A percentile compares a stretch with the other conserved stretches of the same genome.
phyloP scores from a whole-genome alignment of 2,113 vertebrate genomes.

The Eubucco bourcierii region DNA sequence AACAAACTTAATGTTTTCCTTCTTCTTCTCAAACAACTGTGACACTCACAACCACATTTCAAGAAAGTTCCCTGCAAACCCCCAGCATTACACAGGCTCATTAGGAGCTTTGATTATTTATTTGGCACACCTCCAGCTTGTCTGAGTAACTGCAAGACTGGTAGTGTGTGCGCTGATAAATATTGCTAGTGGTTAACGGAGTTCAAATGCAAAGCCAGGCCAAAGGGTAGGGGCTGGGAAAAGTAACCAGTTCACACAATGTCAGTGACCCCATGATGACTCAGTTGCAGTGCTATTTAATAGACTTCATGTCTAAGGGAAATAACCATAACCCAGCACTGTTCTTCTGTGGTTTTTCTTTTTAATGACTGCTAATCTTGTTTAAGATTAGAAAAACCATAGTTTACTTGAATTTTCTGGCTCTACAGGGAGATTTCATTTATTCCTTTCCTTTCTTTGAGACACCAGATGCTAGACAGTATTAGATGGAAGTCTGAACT shows the following conservation, averaged over 20 bases:
- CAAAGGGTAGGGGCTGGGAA: conserved; percentile 45
- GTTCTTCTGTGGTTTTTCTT: neutral
- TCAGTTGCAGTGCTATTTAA: neutral
- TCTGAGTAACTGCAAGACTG: neutral
- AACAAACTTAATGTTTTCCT: neutral
- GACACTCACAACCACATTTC: neutral
- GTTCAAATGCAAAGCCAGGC: conserved; percentile 49
- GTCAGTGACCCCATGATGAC: neutral
- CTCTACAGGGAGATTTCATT: conserved; percentile 31
- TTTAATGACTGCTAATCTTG: conserved; percentile 24
- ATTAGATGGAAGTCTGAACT: conserved; percentile 37
- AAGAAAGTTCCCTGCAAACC: conserved; percentile 29
- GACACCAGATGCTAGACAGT: conserved; percentile 39
- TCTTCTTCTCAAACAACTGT: neutral
- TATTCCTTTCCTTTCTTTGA: conserved; percentile 2
- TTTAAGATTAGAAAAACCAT: neutral
- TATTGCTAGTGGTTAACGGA: neutral
- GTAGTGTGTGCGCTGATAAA: neutral
- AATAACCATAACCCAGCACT: neutral
- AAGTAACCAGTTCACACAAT: neutral
- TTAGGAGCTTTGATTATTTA: conserved; percentile 49
- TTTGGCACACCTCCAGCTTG: neutral
- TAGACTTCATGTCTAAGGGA: neutral
- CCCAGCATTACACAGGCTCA: conserved; percentile 4
- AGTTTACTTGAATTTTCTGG: neutral